These are phyloP conservation scores for Spialia ferax DNA, from an alignment of 2,888 invertebrate species.

Conservation along the genomic window DNA sequence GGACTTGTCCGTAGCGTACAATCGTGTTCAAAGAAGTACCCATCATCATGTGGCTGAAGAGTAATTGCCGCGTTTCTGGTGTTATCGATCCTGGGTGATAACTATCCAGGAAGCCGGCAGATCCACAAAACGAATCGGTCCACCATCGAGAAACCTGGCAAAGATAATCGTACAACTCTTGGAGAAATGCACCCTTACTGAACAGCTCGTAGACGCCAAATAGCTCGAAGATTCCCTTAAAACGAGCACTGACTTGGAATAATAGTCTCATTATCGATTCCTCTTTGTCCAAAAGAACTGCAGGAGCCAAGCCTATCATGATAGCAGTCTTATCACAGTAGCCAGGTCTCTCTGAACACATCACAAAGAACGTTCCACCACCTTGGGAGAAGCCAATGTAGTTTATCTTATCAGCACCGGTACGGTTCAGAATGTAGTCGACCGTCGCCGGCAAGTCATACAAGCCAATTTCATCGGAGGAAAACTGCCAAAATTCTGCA, in stretches of 20 bases:
- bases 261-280: background rate
- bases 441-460: constrained; percentile 90
- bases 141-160: constrained; percentile 27
- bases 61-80: constrained; percentile 42
- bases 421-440: constrained; percentile 65
- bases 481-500: constrained; percentile 82
- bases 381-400: constrained; percentile 92
- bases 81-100: constrained; percentile 50
- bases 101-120: constrained; percentile 37
- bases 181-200: constrained; percentile 37
- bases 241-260: background rate
- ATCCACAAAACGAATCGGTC: constrained; percentile 40
- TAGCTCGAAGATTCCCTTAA: constrained; percentile 18
- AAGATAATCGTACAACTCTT: constrained; percentile 39
- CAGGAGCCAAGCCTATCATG: constrained; percentile 28
- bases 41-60: constrained; percentile 54
- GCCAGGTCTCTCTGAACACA: constrained; percentile 70
- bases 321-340: constrained; percentile 18
- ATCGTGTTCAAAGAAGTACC: constrained; percentile 59
- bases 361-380: constrained; percentile 84
- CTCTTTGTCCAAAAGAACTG: background rate
- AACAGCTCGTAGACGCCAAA: constrained; percentile 41
- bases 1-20: constrained; percentile 55
- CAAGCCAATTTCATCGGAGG: constrained; percentile 90
- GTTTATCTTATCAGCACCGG: constrained; percentile 83